Evolutionary conservation across 2,797 vertebrate species (phyloP).

Genomic region (Rhabdophis nuchalis): DNA sequence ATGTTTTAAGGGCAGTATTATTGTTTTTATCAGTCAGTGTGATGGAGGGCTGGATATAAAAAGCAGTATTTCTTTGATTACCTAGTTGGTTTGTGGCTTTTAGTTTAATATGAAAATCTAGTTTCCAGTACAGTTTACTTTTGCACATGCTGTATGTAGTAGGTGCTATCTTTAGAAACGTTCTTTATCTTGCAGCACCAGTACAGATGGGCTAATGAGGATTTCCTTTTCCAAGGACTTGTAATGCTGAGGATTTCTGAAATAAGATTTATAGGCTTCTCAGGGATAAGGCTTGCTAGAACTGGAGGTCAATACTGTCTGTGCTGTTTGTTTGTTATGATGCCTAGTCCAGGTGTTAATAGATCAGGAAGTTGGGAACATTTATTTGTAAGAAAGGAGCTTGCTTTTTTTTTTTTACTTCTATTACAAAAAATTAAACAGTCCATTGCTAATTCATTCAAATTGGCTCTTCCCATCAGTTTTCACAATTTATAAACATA

Average conservation of each 20-base stretch:
- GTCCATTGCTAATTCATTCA: neutral
- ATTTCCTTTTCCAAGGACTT: slow-evolving; percentile 16
- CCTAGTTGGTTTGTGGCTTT: neutral
- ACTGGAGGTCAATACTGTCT: slow-evolving; percentile 2
- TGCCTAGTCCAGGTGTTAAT: neutral
- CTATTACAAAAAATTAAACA: neutral
- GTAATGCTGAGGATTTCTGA: slow-evolving; percentile 25
- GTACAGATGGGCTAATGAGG: slow-evolving; percentile 21
- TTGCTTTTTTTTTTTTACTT: neutral
- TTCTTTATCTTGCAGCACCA: neutral
- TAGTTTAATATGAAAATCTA: neutral
- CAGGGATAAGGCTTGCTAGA: slow-evolving; percentile 5
- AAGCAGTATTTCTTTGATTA: neutral
- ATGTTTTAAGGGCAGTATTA: neutral
- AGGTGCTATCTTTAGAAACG: neutral
- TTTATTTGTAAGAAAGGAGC: neutral
- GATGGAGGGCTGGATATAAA: neutral
- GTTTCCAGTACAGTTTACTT: neutral
- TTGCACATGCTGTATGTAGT: neutral
- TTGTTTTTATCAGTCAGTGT: neutral
- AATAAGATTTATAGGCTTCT: slow-evolving; percentile 30
- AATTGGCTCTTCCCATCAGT: neutral
- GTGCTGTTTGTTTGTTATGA: neutral
- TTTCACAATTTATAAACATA: neutral
- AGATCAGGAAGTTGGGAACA: neutral